Percentiles rank a stretch among this genome's conserved stretches.
phyloP scores from a whole-genome alignment of 2,888 invertebrate genomes.

The Volucella bombylans region DNA sequence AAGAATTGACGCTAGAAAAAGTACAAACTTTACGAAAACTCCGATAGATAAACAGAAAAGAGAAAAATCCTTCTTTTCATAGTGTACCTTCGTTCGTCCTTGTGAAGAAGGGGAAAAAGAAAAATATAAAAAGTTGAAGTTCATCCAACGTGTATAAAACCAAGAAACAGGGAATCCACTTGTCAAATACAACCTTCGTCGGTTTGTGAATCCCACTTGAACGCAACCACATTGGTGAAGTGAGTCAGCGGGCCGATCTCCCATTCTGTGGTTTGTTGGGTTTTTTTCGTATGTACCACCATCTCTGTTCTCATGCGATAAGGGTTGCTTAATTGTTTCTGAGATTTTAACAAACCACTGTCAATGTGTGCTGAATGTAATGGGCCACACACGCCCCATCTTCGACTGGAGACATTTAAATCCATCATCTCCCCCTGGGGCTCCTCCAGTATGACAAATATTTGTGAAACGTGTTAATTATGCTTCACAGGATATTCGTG shows the following conservation, averaged over 20 bases:
- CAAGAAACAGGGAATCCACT: slow-evolving; percentile 9
- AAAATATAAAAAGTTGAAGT: slow-evolving; percentile 49
- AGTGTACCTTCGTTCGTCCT: slow-evolving; percentile 21
- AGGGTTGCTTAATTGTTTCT: slow-evolving; percentile 62
- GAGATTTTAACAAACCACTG: slow-evolving; percentile 29
- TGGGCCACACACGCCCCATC: slow-evolving; percentile 32
- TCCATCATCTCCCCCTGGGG: slow-evolving; percentile 49
- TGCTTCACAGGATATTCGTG: slow-evolving; percentile 55
- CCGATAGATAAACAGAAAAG: slow-evolving; percentile 44
- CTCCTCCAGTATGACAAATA: slow-evolving; percentile 61
- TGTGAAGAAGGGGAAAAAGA: slow-evolving; percentile 33
- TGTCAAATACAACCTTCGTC: not conserved
- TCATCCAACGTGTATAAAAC: slow-evolving; percentile 36
- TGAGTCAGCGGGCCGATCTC: not conserved
- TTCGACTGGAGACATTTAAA: slow-evolving; percentile 43
- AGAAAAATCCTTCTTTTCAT: slow-evolving; percentile 12
- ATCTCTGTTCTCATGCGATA: slow-evolving; percentile 43
- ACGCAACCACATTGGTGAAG: no score
- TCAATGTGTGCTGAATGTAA: slow-evolving; percentile 47
- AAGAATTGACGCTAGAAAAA: slow-evolving; percentile 24
- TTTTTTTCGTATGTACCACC: not conserved
- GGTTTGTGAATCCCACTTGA: not conserved
- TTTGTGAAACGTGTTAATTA: slow-evolving; percentile 70
- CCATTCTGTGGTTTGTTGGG: not conserved
- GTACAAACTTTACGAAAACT: slow-evolving; percentile 36